Evolutionary conservation across 2,113 vertebrate genomes (phyloP).

Genomic region (Eurypyga helias): DNA sequence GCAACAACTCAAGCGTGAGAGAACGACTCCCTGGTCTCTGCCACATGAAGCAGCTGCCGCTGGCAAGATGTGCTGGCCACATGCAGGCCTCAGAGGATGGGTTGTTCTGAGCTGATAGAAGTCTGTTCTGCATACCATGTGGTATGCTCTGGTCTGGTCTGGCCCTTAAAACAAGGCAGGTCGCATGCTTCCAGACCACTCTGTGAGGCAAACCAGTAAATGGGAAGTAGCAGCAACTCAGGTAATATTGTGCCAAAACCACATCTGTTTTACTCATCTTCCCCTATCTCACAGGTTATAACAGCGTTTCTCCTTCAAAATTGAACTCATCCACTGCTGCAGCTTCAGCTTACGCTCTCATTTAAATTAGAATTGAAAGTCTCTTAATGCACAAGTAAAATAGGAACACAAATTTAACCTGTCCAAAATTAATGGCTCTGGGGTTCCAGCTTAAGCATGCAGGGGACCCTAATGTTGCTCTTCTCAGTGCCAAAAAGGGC

Average conservation of each 20-base stretch:
- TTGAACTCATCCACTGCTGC: neutral
- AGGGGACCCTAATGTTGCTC: neutral
- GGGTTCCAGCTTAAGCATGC: neutral
- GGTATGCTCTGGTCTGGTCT: neutral
- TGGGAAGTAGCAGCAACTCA: fast-evolving
- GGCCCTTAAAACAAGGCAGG: neutral
- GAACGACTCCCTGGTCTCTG: neutral
- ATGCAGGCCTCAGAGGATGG: too few relatives aligned
- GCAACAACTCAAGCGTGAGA: fast-evolving
- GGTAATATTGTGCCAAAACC: neutral
- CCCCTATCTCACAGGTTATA: neutral
- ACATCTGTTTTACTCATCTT: neutral
- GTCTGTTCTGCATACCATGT: fast-evolving
- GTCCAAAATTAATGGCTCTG: neutral
- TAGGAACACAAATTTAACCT: neutral
- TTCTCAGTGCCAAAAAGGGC: neutral
- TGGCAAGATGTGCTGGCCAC: neutral
- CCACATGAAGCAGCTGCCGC: fast-evolving
- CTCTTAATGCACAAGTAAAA: neutral
- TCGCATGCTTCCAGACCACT: fast-evolving
- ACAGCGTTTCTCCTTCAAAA: neutral
- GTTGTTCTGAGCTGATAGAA: neutral
- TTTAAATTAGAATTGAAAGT: neutral
- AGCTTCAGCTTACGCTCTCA: neutral
- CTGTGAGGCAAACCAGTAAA: neutral